Evolutionary conservation across 2,797 vertebrate species (phyloP).

Genomic region (Catamblyrhynchus diadema): DNA sequence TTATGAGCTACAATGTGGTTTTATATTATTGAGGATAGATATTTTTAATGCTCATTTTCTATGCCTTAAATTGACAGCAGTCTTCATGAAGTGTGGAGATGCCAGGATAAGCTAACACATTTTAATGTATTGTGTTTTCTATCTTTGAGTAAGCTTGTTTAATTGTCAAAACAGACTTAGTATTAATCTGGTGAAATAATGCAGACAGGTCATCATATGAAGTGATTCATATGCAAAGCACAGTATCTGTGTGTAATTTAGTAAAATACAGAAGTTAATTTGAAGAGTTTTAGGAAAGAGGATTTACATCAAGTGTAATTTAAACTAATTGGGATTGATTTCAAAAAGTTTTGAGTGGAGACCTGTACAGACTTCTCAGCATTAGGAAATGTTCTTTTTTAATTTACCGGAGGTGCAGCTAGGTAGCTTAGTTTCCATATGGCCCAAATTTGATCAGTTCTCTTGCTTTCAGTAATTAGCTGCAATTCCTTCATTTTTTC

Average conservation of each 20-base stretch:
- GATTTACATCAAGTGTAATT: constrained; percentile 24
- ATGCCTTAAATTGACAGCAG: background rate
- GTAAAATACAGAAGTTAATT: constrained; percentile 31
- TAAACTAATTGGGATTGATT: constrained; percentile 37
- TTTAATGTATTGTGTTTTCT: background rate
- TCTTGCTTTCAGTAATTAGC: background rate
- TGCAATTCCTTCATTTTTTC: background rate
- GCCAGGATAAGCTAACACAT: background rate
- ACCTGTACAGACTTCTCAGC: background rate
- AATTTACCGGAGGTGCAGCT: background rate
- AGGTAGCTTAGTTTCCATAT: background rate
- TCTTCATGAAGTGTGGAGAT: background rate
- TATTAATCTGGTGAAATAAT: constrained; percentile 45
- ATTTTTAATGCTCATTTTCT: background rate
- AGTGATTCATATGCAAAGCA: constrained; percentile 57
- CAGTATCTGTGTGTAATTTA: background rate
- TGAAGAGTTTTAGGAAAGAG: constrained; percentile 15
- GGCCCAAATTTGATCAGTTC: background rate
- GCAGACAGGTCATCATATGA: constrained; percentile 38
- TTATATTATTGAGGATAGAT: background rate
- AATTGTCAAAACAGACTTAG: constrained; percentile 61
- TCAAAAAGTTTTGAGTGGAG: constrained; percentile 24
- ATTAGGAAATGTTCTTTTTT: background rate
- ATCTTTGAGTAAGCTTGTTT: background rate
- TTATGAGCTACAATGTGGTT: background rate